Conservation (phyloP, 2,113 vertebrate species). For the Fregata magnificens region DNA sequence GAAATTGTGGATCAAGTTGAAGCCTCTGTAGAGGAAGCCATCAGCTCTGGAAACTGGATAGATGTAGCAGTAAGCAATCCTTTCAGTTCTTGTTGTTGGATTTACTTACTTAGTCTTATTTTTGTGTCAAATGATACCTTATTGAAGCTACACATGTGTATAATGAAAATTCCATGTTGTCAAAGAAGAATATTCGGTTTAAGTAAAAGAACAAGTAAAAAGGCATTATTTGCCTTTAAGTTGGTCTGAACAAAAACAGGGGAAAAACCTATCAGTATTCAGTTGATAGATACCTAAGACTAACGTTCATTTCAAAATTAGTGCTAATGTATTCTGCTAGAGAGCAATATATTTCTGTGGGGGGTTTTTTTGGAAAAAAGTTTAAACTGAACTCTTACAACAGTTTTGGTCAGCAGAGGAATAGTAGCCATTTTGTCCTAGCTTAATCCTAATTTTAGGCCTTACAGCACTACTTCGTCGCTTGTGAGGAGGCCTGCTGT, state of each 20-base stretch:
- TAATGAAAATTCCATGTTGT: not conserved
- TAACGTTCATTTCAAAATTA: not conserved
- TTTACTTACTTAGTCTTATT: not conserved
- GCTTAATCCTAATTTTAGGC: not conserved
- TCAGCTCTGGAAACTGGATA: conserved; percentile 88
- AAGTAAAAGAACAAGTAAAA: not conserved
- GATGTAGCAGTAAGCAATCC: conserved; percentile 83
- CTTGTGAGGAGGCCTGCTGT: not conserved
- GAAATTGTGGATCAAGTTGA: conserved; percentile 92
- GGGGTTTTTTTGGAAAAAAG: fast-evolving
- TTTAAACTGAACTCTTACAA: not conserved
- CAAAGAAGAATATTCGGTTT: not conserved
- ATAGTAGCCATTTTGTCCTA: not conserved
- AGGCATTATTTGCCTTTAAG: not conserved
- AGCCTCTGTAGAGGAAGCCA: conserved; percentile 93
- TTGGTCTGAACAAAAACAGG: not conserved
- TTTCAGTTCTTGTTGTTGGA: not conserved
- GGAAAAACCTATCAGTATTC: not conserved
- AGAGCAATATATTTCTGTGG: not conserved
- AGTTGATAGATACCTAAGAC: not conserved
- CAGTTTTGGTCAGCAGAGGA: not conserved
- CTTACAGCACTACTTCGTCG: not conserved
- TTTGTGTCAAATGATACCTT: not conserved
- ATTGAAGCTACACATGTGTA: not conserved
- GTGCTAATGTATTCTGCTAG: not conserved